Base-by-base conservation (phyloP, 2,888 invertebrate genomes). In the Ectemnius cavifrons region DNA sequence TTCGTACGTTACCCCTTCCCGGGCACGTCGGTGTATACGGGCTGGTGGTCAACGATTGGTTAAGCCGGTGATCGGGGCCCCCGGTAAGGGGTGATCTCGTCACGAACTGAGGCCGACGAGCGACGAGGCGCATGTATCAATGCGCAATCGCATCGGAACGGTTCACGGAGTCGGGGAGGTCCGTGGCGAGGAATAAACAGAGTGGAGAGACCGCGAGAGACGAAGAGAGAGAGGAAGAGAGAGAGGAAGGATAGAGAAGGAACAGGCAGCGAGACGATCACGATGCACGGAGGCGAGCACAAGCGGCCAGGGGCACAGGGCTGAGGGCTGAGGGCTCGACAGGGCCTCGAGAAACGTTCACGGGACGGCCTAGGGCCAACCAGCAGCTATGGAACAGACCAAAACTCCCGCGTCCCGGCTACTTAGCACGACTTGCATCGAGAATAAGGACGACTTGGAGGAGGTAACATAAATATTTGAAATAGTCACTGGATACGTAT, bases 361-460 rank as follows among this genome's bases (percentile, higher is more conserved):
- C 82, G 78, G 80, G 81, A 76, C 82, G 76, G 78, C 77, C 77
- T 77, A 76, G 78, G 68, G 72, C 75, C 75, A 84, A 76, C 78
- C 73, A 80, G 79, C 86, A 85, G 86, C 85, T 80, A 91, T 91
- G 91, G 91, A 91, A 86, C 91, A 90, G 85, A 85, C 88, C 75
- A 91, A 91, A 90, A 82, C 90, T 81, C 88, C 89, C 79, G 84
- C 89, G 82, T 95, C 95, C 89, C 95, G 95, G 92, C 93, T 97
- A 92, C 96, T 96, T 93, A 93, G 94, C 92, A 95, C 95, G 91
- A 94, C 95, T 91, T 93, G 94, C 90, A 95, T 97, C 91, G 97
- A 97, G 94, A 95, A 94, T 93, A 96, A 95, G 94, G 97, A 97
- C 93, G 97, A 97, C 92, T 94, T 95, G 91, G 97, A 97, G 92